Base-by-base conservation (phyloP, 2,888 invertebrate genomes). In the Cosmia trapezina region DNA sequence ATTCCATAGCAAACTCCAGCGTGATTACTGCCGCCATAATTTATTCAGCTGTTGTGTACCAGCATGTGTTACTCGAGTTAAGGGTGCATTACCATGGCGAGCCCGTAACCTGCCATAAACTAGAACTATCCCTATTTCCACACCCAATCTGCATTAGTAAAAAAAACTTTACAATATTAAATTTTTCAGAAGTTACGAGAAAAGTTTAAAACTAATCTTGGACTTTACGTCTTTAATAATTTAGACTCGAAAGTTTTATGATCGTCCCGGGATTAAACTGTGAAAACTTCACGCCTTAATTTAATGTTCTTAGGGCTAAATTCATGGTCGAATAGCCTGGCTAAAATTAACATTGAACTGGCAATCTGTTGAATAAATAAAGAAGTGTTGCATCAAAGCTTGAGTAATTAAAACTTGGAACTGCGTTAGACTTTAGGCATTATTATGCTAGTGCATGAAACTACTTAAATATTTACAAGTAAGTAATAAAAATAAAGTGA, bases 51-150 rank as follows among this genome's bases (percentile, higher is more conserved):
- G 17, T 49, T 28, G 62, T 73, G 53, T 57, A 56, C 14, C 64
- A 71, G 49, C 69, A 70, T 57, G 76, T 76, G 61, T 68, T 56
- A 68, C 63, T 54, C 72, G 61, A 79, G 53, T 86, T 69, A 86
- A 70, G 75, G 53, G 60, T 84, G 76, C 82, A 86, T 76, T 79
- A 59, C 71, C 73, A 59, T 62, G 70, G 68, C 63, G 37, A 57
- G 66, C 68, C 47, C 28, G 17, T 60, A 37, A 37, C 41, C 49
- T 65, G 7, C 62, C 53, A 71, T 82, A 63, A 80, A 76, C 62
- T 51, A 62, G 63, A 66, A 62, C 62, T 61, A 57, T 70, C 63
- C 66, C 14, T 49, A 9, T 60, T 76, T 51, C 19, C 54, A 76
- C 81, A 78, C 78, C 75, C 65, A 33, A 74, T 70, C 59, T 73